phyloP scores from a whole-genome alignment of 2,113 vertebrate species.

The Eubucco bourcierii region DNA sequence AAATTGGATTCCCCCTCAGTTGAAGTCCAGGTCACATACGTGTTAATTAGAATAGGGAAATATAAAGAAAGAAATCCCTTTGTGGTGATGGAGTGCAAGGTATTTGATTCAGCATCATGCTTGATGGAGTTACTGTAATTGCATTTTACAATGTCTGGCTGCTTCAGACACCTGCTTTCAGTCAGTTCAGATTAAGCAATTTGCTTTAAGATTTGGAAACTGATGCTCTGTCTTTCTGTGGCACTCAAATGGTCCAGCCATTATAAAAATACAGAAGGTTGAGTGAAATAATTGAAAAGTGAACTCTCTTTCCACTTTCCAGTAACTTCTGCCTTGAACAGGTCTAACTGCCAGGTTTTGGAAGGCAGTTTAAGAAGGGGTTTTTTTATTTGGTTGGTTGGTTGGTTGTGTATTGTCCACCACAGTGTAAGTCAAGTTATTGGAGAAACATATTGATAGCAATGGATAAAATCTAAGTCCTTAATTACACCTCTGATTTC shows the following conservation, averaged over 20 bases:
- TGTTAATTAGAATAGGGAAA: not conserved
- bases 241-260: not conserved
- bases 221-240: not conserved
- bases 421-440: not conserved
- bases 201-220: not conserved
- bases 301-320: not conserved
- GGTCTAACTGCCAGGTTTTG: not conserved
- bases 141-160: slow-evolving; percentile 16
- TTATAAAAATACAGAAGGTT: not conserved
- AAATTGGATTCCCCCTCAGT: slow-evolving; percentile 9
- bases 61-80: slow-evolving; percentile 24
- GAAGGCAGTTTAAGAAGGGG: not conserved
- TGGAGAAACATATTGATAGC: not conserved
- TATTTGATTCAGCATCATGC: slow-evolving; percentile 15
- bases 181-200: not conserved
- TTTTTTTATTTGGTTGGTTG: not conserved
- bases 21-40: not conserved
- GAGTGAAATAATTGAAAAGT: not conserved
- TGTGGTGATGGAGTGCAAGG: not conserved
- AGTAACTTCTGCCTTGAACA: not conserved
- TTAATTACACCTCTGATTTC: not conserved
- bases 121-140: slow-evolving; percentile 7
- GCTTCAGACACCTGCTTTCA: slow-evolving; percentile 6
- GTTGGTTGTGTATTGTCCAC: too few relatives aligned
- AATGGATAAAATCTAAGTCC: not conserved